Evolutionary conservation across 2,888 invertebrate genomes (phyloP).

Genomic region (Polietes domitor): DNA sequence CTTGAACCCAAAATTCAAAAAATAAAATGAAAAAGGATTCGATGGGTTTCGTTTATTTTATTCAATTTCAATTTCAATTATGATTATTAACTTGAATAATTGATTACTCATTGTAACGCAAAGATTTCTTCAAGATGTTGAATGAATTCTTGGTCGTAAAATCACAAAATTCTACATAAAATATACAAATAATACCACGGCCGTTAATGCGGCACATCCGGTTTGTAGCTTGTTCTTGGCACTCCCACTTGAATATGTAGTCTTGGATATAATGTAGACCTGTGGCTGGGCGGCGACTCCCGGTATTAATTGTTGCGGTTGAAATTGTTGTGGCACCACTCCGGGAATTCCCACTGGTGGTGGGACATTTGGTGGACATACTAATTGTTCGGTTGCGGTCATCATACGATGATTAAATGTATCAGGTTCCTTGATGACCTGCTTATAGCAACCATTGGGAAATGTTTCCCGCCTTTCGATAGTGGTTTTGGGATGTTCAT

Average conservation of each 20-base stretch:
- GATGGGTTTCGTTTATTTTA: no score
- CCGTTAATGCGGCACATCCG: slow-evolving; percentile 2
- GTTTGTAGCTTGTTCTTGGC: not conserved
- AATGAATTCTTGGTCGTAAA: no score
- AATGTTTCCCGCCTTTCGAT: slow-evolving; percentile 53
- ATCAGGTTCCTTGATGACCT: slow-evolving; percentile 52
- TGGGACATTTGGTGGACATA: slow-evolving; percentile 47
- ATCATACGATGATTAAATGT: slow-evolving; percentile 31
- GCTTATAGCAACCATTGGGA: slow-evolving; percentile 59
- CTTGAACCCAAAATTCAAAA: no score
- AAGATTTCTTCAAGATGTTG: no score
- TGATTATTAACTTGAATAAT: no score
- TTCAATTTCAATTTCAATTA: no score
- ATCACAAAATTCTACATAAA: not conserved
- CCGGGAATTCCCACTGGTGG: not conserved
- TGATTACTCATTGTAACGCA: no score
- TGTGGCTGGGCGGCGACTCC: slow-evolving; percentile 2
- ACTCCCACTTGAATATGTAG: not conserved
- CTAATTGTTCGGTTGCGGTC: slow-evolving; percentile 51
- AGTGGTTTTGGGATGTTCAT: slow-evolving; percentile 35
- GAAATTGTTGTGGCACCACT: not conserved
- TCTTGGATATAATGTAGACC: slow-evolving; percentile 40
- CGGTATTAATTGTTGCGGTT: not conserved
- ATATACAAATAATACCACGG: slow-evolving; percentile 2
- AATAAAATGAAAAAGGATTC: no score